Evolutionary conservation across 2,888 invertebrate genomes (phyloP).

Genomic region (Amphipyra berbera): DNA sequence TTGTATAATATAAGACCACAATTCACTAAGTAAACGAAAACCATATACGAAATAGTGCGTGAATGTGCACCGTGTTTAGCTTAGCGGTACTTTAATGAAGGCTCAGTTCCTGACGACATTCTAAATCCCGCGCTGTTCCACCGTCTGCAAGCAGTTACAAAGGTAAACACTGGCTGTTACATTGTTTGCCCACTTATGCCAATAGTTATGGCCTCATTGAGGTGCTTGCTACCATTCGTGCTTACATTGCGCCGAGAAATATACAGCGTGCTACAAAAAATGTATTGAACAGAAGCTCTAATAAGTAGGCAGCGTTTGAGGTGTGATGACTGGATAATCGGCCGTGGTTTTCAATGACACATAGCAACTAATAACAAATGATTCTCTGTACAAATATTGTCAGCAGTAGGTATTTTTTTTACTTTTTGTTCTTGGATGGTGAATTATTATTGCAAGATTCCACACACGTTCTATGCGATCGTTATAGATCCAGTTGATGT

Average conservation of each 20-base stretch:
- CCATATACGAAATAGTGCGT: slow-evolving; percentile 38
- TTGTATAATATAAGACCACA: slow-evolving; percentile 37
- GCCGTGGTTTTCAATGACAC: slow-evolving; percentile 61
- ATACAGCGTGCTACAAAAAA: slow-evolving; percentile 61
- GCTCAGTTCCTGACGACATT: slow-evolving; percentile 63
- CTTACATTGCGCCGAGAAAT: slow-evolving; percentile 48
- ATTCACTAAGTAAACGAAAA: slow-evolving; percentile 28
- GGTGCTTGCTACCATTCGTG: slow-evolving; percentile 69
- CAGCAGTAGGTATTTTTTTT: slow-evolving; percentile 67
- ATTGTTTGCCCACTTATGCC: slow-evolving; percentile 77
- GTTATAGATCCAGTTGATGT: slow-evolving; percentile 69
- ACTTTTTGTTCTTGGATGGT: slow-evolving; percentile 62
- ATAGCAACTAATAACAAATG: slow-evolving; percentile 68
- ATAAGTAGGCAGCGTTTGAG: slow-evolving; percentile 64
- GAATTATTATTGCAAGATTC: slow-evolving; percentile 64
- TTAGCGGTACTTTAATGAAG: slow-evolving; percentile 65
- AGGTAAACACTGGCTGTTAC: slow-evolving; percentile 74
- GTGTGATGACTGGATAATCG: slow-evolving; percentile 66
- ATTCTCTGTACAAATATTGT: slow-evolving; percentile 69
- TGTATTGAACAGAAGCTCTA: slow-evolving; percentile 67
- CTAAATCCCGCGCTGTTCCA: slow-evolving; percentile 71
- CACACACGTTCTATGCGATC: slow-evolving; percentile 62
- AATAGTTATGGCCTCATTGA: slow-evolving; percentile 80
- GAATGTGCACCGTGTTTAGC: slow-evolving; percentile 51
- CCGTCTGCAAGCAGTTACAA: slow-evolving; percentile 72